Evolutionary conservation across 2,113 vertebrate species (phyloP).

Genomic region (Scomber colias): DNA sequence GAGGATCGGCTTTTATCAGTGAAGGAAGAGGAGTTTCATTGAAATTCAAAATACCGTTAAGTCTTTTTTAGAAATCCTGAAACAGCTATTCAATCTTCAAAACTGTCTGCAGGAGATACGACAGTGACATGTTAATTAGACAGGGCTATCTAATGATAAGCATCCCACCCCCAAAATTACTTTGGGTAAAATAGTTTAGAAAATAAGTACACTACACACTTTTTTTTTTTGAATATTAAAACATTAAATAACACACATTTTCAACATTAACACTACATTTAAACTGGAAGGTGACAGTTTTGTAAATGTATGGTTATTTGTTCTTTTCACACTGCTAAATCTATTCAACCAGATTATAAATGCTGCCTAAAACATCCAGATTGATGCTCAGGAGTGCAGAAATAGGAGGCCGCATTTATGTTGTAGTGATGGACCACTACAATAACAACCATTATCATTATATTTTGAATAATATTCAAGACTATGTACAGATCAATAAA

Average conservation of each 20-base stretch:
- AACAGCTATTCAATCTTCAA: neutral
- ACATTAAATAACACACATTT: neutral
- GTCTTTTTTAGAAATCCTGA: slow-evolving; percentile 10
- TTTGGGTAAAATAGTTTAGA: neutral
- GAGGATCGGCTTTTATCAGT: slow-evolving; percentile 79
- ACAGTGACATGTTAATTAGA: neutral
- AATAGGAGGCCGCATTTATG: neutral
- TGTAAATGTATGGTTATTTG: too few species aligned
- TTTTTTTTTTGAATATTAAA: neutral
- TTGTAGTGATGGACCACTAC: neutral
- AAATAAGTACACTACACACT: neutral
- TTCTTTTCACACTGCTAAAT: neutral
- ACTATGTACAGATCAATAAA: neutral
- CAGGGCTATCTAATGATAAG: neutral
- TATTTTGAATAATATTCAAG: too few species aligned
- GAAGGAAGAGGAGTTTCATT: slow-evolving; percentile 44
- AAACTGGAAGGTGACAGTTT: neutral
- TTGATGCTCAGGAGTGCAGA: neutral
- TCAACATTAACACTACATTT: neutral
- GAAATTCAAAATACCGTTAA: slow-evolving; percentile 47
- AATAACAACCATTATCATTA: too few species aligned
- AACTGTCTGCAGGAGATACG: neutral
- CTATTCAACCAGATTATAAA: neutral
- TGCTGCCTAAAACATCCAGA: neutral
- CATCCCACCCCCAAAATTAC: too few species aligned